Base-by-base conservation (phyloP, 2,113 vertebrate genomes). In the Cepphus grylle region DNA sequence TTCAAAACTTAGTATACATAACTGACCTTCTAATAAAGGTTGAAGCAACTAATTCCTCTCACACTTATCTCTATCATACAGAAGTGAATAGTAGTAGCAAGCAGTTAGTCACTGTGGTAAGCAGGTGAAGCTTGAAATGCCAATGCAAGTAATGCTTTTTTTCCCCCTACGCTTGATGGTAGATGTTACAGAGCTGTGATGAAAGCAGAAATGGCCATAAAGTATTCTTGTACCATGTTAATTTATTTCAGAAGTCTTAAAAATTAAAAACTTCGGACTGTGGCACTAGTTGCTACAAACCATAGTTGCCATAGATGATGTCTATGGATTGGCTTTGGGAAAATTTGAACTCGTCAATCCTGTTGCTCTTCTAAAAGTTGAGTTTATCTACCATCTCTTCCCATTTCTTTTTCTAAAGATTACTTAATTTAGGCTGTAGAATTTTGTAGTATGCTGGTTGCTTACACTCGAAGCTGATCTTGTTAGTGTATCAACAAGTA, bases 31-130 rank as follows among this genome's bases (percentile, higher is more conserved):
- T 87, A 50, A 69, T 90, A 67, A 56, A 43, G 25, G 12, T 40
- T 1, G 2, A 73, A 88, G 49, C 18, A 47, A 19, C 38, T 86
- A 22, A 67, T 86, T 79, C 11, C 21, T 26, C 12, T 88, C 13
- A 22, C 1, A 1, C 4, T 8, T 47, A 3, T 8, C 30, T 71
- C 22, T 82, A 4, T 73, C 5, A 6, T 47, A 9, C 7, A 55
- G 65, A 66, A 21, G 25, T 90, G 23, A 74, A 71, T 36, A 58
- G 19, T 13, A 72, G 42, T 32, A 42, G 38, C 14, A 73, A 62
- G 63, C 59, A 61, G 42, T 47, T 49, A 34, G 22, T 63, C 55
- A 30, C 10, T 49, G 42, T 78, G 36, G 8, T 86, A 79, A 81
- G n/a, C 61, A 58, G 38, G 18, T 84, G 38, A 81, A 52, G 23